Base-by-base conservation (phyloP, 2,113 vertebrate genomes). In the Leptobrachium leishanense region DNA sequence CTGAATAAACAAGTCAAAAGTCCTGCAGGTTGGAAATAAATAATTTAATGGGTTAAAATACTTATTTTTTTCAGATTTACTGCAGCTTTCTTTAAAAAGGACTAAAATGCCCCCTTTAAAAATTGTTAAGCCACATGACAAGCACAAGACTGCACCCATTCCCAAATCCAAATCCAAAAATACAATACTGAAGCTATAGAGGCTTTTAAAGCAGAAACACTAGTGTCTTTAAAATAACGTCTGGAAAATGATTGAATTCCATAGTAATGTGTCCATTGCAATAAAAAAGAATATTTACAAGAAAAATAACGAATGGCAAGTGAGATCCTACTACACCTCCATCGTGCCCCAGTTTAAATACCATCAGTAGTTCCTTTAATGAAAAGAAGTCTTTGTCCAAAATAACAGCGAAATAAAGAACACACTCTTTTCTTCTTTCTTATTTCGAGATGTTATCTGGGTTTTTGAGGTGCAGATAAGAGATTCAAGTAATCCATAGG, bases 401-500 rank as follows among this genome's bases (percentile, higher is more conserved):
- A 74, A 6, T 67, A 7, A 20, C 62, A 59, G 62, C 2, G 15
- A 55, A 46, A 11, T 0, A 82, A 82, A 41, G 0, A 72, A 50
- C 1, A 2, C 15, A 50, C 10, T 1, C 44, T 41, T 55, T 13
- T 83, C 46, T 80, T 72, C 42, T 2, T 5, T 43, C 46, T 75
- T 75, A 84, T 77, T 82, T 64, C 40, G 70, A 74, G 72, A 57
- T 75, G 72, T 72, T 72, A 83, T 43, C 82, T 44, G 77, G 78
- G 3, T 83, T 68, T 10, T 54, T 64, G 66, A 81, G 74, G 66
- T 79, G 67, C 62, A 81, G 68, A 55, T 85, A 85, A 80, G 43
- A 78, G 84, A 76, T 82, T 76, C 82, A 72, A 11, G 80, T 75
- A 83, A 82, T 69, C 84, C 76, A 81, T 75, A 82, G 81, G 79